Percentiles rank a stretch among this genome's conserved stretches.
These are phyloP conservation scores for Lepus townsendii DNA, from an alignment of 2,797 vertebrate genomes.

Conservation along the genomic window DNA sequence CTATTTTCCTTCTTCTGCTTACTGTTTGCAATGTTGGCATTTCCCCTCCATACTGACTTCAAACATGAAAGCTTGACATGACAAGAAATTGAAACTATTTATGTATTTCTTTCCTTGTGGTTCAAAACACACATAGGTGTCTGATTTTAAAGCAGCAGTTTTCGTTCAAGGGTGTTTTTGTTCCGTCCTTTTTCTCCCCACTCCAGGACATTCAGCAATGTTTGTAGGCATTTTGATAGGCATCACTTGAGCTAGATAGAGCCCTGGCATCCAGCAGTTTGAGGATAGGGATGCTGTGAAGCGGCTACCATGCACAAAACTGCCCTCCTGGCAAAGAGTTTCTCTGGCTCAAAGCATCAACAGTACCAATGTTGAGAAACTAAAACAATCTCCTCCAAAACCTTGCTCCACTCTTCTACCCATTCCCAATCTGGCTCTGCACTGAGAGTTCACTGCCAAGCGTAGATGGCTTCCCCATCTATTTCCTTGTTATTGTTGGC, in stretches of 20 bases:
- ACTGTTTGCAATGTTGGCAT: constrained; percentile 65
- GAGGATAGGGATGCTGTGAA: neutral
- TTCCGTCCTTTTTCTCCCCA: rapidly evolving
- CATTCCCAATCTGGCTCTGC: neutral
- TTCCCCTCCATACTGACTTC: constrained; percentile 57
- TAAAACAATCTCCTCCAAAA: neutral
- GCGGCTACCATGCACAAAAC: neutral
- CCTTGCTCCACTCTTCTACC: neutral
- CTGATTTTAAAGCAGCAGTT: constrained; percentile 25
- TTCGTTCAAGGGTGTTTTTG: neutral
- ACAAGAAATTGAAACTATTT: constrained; percentile 69
- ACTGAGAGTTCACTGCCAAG: neutral
- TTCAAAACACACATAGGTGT: constrained; percentile 34
- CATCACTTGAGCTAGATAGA: neutral
- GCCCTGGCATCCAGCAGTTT: neutral
- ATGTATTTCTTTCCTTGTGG: constrained; percentile 63
- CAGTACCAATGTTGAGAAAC: neutral
- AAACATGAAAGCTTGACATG: constrained; percentile 72
- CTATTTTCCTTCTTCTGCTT: constrained; percentile 59
- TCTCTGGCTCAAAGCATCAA: neutral
- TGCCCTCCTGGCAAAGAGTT: neutral
- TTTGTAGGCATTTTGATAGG: neutral
- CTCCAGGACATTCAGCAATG: neutral
- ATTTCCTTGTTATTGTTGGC: neutral
- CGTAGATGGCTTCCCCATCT: neutral